Conservation (phyloP, 2,888 invertebrate species). For the Pemphredon lugubris region DNA sequence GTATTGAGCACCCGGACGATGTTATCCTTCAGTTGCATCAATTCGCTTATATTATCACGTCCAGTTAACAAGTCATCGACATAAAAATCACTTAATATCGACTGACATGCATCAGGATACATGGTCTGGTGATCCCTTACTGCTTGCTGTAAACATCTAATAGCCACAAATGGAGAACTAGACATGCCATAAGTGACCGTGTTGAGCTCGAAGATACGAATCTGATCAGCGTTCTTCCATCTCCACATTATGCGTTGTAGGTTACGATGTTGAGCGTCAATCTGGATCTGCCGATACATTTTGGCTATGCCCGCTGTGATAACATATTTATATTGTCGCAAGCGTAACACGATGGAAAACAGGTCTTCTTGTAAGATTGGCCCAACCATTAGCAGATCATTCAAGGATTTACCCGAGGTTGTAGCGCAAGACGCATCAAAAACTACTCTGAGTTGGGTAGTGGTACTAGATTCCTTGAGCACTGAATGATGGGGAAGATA, state of each 20-base stretch:
- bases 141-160: neutral
- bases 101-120: neutral
- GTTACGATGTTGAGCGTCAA: neutral
- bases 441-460: neutral
- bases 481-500: slow-evolving; percentile 7
- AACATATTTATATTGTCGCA: neutral
- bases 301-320: neutral
- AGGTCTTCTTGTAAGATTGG: neutral
- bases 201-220: neutral
- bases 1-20: neutral
- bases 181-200: neutral
- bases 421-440: neutral
- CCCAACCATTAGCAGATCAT: neutral
- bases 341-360: neutral
- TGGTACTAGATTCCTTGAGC: neutral
- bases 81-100: neutral
- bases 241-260: slow-evolving; percentile 6
- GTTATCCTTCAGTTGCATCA: neutral
- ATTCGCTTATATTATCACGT: neutral
- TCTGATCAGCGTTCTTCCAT: neutral
- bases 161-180: neutral
- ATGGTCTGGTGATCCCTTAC: neutral
- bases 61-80: slow-evolving; percentile 8
- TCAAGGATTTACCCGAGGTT: neutral
- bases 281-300: slow-evolving; percentile 5